Evolutionary conservation across 2,888 invertebrate genomes (phyloP), one percentile per base, ranked within the genome.

Genomic region (Willowsia nigromaculata): DNA sequence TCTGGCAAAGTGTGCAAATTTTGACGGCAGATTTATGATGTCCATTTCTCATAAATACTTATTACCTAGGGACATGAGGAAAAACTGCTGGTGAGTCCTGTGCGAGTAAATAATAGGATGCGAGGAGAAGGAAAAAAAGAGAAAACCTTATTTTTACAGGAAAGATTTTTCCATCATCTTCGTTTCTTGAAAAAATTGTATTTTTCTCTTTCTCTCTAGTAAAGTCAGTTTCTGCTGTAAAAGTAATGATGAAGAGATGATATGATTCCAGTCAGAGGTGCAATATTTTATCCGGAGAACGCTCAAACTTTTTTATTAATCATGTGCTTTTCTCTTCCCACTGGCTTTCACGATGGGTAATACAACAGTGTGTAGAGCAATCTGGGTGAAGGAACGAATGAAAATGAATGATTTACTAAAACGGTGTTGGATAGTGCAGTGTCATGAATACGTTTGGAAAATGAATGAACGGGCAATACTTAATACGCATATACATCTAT

Each of bases 31-130:
- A 90, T 90, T 90, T 90, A 90, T 88, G 84, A 81, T 85, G 90
- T 88, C 90, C 90, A 90, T 90, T 90, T 90, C 88, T 90, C 90
- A 90, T 88, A 90, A 90, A 90, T 90, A 88, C 85, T 85, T 88
- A 88, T 88, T 88, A 88, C 88, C 88, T 27, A 59, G 82, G 82
- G 82, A 81, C 82, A 74, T 59, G 7, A 43, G 40, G 80, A 80
- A 76, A 76, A 76, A 76, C 47, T 76, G 76, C 43, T 71, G 2
- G 71, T 33, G n/a, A 71, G 40, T 71, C 43, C 43, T 71, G 43
- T 43, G 43, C 30, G 43, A 25, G 71, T 71, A 71, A 71, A 71
- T 71, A 43, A 71, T 40, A 71, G 43, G 71, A 71, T 43, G 40
- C 59, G 18, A 25, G 43, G 7, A 71, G 25, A 4, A n/a, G 50